Evolutionary conservation across 2,797 vertebrate species (phyloP).

Genomic region (Pogonophryne albipinna): DNA sequence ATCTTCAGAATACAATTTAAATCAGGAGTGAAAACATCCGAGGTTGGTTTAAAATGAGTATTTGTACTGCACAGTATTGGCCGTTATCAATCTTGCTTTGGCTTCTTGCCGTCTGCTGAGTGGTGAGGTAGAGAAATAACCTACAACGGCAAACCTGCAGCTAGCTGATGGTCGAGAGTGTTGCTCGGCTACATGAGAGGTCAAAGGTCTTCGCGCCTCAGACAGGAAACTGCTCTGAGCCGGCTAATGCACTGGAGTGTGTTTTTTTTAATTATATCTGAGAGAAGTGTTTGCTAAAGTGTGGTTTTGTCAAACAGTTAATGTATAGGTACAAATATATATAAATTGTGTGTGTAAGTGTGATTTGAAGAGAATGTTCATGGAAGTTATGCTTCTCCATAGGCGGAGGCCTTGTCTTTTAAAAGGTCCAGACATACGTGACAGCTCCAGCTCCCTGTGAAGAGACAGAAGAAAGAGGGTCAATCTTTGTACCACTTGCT

Average conservation of each 20-base stretch:
- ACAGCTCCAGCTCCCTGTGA: slow-evolving; percentile 97
- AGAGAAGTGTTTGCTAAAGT: slow-evolving; percentile 18
- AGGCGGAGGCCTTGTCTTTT: slow-evolving; percentile 95
- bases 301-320: slow-evolving; percentile 43
- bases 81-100: slow-evolving; percentile 54
- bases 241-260: slow-evolving; percentile 65
- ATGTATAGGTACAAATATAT: slow-evolving; percentile 43
- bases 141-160: slow-evolving; percentile 48
- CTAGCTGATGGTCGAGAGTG: slow-evolving; percentile 33
- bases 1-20: slow-evolving; percentile 38
- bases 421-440: slow-evolving; percentile 96
- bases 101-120: slow-evolving; percentile 56
- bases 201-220: slow-evolving; percentile 66
- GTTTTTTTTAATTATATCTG: slow-evolving; percentile 26
- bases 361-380: slow-evolving; percentile 21
- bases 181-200: slow-evolving; percentile 59
- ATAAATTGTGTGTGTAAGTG: slow-evolving; percentile 16
- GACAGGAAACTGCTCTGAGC: slow-evolving; percentile 72
- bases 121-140: slow-evolving; percentile 78
- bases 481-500: slow-evolving; percentile 15
- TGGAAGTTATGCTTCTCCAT: slow-evolving; percentile 79
- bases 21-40: slow-evolving; percentile 2
- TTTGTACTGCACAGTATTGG: slow-evolving; percentile 33
- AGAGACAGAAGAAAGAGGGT: slow-evolving; percentile 33
- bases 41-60: slow-evolving; percentile 21